These are phyloP conservation scores for Zalophus californianus DNA, from an alignment of 2,797 vertebrate genomes.

Conservation along the genomic window DNA sequence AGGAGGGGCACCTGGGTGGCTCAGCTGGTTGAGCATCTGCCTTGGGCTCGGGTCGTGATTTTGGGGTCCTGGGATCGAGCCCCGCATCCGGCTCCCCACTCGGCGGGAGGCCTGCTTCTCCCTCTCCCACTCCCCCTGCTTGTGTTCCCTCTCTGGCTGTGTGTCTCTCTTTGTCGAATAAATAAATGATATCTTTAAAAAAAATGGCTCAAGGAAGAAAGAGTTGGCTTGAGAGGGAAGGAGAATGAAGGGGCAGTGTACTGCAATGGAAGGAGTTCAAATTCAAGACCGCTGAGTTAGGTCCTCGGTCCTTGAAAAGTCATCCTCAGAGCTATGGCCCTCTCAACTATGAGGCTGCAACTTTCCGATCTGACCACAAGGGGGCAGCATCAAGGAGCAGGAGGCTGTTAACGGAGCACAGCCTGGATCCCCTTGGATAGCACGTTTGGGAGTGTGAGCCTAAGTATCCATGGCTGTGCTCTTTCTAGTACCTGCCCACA, in stretches of 20 bases:
- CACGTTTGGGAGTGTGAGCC: rapidly evolving
- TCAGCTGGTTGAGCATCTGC: no score
- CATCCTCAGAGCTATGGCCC: no score
- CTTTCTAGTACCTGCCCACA: neutral
- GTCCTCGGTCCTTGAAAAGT: neutral
- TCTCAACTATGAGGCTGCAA: neutral
- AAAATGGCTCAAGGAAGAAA: neutral
- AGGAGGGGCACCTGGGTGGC: neutral
- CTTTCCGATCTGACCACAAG: neutral
- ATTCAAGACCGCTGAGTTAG: neutral
- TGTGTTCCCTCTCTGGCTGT: no score
- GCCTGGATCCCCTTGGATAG: neutral
- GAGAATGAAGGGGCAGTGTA: neutral
- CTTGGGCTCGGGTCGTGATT: no score
- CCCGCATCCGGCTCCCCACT: no score
- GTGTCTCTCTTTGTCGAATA: no score
- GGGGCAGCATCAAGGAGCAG: slow-evolving; percentile 32
- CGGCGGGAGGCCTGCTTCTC: no score
- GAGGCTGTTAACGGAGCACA: neutral
- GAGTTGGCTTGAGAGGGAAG: neutral
- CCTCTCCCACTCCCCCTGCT: no score
- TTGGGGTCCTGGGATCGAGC: no score
- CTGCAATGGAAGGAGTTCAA: neutral
- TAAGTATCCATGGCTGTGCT: neutral
- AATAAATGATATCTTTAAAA: no score